Evolutionary conservation across 2,888 invertebrate species (phyloP).

Genomic region (Lycocerus yunnanus): DNA sequence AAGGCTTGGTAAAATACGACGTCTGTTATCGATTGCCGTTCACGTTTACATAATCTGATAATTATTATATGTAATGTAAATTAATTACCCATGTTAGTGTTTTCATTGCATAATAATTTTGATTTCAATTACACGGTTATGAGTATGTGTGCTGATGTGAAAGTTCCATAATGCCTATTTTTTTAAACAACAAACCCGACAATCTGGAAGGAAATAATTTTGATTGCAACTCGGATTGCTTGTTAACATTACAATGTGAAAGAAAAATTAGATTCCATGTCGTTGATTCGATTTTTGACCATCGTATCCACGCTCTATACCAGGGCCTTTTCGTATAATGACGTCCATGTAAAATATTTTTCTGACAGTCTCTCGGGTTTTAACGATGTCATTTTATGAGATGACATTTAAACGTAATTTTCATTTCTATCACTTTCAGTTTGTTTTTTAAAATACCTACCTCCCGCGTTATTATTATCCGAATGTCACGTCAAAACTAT

Average conservation of each 20-base stretch:
- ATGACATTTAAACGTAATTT: not conserved
- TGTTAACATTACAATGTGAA: not conserved
- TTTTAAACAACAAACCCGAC: not conserved
- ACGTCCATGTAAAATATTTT: not conserved
- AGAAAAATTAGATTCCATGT: not conserved
- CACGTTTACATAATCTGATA: not conserved
- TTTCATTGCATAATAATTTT: not conserved
- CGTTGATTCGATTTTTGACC: not conserved
- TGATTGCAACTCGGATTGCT: not conserved
- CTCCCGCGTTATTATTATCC: not conserved
- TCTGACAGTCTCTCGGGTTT: not conserved
- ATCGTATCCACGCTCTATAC: not conserved
- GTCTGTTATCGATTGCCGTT: not conserved
- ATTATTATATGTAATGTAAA: slow-evolving; percentile 1
- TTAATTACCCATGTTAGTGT: not conserved
- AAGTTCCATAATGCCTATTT: not conserved
- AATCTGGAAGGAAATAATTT: not conserved
- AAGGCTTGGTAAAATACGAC: not conserved
- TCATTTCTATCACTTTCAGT: not conserved
- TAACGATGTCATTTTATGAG: not conserved
- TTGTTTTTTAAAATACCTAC: not conserved
- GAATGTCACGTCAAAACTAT: not conserved
- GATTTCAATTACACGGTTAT: not conserved
- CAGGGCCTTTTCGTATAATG: not conserved
- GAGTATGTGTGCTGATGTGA: not conserved